These are phyloP conservation scores for Hydrolagus affinis DNA, from an alignment of 2,113 vertebrate genomes.

Conservation along the genomic window DNA sequence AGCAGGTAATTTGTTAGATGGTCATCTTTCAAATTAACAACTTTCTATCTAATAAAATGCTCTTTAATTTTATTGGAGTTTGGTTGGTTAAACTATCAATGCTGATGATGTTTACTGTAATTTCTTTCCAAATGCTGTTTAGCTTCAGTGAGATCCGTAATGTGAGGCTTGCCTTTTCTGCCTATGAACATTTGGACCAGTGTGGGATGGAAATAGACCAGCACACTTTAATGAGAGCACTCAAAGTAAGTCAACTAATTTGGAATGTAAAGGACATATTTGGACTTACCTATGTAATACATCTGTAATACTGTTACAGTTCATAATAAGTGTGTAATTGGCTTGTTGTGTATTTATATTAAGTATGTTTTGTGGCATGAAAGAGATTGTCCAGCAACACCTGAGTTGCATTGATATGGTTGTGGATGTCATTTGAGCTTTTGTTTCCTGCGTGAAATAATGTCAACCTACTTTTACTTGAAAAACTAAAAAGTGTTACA, in stretches of 20 bases:
- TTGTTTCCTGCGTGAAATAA: neutral
- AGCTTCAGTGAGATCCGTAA: conserved; percentile 35
- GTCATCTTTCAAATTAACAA: no score
- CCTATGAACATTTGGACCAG: conserved; percentile 36
- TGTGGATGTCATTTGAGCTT: neutral
- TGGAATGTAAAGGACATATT: neutral
- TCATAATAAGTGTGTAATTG: neutral
- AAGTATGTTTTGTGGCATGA: neutral
- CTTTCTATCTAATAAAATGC: no score
- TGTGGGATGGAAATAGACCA: conserved; percentile 31
- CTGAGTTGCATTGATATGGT: neutral
- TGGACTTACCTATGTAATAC: neutral
- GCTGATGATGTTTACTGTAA: neutral
- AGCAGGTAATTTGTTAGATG: no score
- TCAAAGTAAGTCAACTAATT: conserved; percentile 34
- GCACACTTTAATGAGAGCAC: conserved; percentile 30
- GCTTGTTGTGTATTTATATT: neutral
- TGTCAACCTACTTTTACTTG: neutral
- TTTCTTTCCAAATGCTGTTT: conserved; percentile 3
- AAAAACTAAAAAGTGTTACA: neutral
- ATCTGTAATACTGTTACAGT: neutral
- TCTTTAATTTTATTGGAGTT: no score
- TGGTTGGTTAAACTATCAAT: no score
- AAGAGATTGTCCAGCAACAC: neutral
- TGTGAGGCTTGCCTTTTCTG: conserved; percentile 34